Base-by-base conservation (phyloP, 1,140 invertebrate species). In the Carposina sasakii region DNA sequence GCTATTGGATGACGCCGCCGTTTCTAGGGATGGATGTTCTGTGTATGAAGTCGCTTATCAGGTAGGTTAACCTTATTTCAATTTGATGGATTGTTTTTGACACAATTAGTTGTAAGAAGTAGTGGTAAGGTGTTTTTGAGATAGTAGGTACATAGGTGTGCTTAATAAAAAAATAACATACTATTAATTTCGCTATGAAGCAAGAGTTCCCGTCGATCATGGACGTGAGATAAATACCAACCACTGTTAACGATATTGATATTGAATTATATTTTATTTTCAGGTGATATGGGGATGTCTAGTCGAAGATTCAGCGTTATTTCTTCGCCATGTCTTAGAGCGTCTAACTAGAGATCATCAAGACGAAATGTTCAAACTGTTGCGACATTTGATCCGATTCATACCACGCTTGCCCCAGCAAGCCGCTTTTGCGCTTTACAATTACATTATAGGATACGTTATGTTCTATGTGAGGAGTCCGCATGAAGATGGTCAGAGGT, bases 391-490 rank as follows among this genome's bases (percentile, higher is more conserved):
- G 1, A 94, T 99, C 15, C 88, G 97, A 48, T 97, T 97, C 76
- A 93, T 99, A 47, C 94, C 95, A 2, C 91, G 95, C 48, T 77
- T 99, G 24, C 98, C 98, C 0, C 95, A 98, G 55, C 98, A 99
- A 82, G 97, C 98, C 4, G 98, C 98, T 0, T 99, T 98, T 84
- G 94, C 96, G n/a, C 79, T 99, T 0, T 98, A 99, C 77, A 99
- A 99, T 88, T 99, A 99, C 62, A 93, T 99, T 53, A 98, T 99
- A 67, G 98, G 98, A 13, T 99, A 98, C 71, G 94, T 99, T 1
- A 99, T 99, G 98, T 99, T 98, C 85, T 99, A 99, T 72, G 97
- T 99, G 0, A 85, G 98, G 43, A 93, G 96, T 8, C 96, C 97
- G 0, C 95, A 97, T 67, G 97, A 99, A 71, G 93, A 95, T 23